Base-by-base conservation (phyloP, 2,113 vertebrate genomes). In the Vicugna pacos region DNA sequence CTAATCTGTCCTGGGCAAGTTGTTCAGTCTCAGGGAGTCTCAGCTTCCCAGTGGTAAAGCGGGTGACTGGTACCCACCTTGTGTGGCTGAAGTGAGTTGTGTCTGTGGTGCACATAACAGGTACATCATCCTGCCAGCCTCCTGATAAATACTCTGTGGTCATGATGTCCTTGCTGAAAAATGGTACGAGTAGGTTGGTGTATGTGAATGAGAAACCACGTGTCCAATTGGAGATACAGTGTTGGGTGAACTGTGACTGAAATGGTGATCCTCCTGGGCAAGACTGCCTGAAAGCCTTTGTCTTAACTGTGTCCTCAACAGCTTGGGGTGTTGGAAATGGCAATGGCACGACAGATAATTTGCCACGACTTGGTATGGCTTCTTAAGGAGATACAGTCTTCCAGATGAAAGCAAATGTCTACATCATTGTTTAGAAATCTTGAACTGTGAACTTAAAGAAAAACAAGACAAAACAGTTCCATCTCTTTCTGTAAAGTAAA, bases 391-490 rank as follows among this genome's bases (percentile, higher is more conserved):
- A 35, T 35, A 28, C 72, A 38, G 5, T 50, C 30, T 73, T 93
- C 17, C 15, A 16, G 54, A 22, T 89, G 32, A 72, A 76, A 67
- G 42, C 38, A 89, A 48, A 81, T 72, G 15, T 62, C 54, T 82
- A 70, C 77, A 60, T 89, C 86, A 64, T 65, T 65, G 54, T 58
- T 76, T 89, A 50, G 38, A 90, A 79, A 93, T 56, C 48, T 84
- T 52, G 58, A 81, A 11, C 65, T 84, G 4, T 93, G 89, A 80
- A 70, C 65, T 91, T 60, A 12, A 85, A 28, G 56, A 67, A 60
- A 84, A 32, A 60, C 3, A 8, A 50, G 60, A 19, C 15, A 50
- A 67, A 65, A 32, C 42, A 87, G 30, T 86, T 58, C 4, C 6
- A 28, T 91, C 17, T 22, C 1, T 84, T 93, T 96, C 28, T 5